These are phyloP conservation scores for Horisme vitalbata DNA, from an alignment of 2,888 invertebrate genomes.

Conservation along the genomic window DNA sequence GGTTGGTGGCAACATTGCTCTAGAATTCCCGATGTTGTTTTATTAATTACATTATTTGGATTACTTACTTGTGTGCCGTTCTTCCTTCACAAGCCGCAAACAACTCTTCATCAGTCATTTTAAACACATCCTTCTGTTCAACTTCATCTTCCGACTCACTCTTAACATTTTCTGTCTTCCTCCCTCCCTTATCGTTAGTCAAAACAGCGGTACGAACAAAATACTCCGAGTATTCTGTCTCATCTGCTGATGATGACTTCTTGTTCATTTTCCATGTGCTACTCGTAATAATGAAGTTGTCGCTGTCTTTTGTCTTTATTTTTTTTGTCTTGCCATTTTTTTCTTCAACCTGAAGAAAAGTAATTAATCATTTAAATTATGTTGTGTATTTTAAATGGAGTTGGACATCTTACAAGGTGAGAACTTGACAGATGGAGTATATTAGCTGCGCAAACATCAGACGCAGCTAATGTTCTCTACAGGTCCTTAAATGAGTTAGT, in stretches of 20 bases:
- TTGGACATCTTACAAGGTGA: too few relatives aligned
- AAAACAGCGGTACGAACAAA: constrained; percentile 68
- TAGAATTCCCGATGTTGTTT: too few relatives aligned
- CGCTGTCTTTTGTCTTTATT: constrained; percentile 60
- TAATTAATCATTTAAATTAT: too few relatives aligned
- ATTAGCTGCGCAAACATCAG: too few relatives aligned
- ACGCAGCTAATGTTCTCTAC: too few relatives aligned
- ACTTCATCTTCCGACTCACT: constrained; percentile 53
- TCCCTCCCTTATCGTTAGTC: constrained; percentile 49
- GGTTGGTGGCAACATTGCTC: too few relatives aligned
- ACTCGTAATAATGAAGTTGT: constrained; percentile 64
- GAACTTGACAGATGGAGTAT: too few relatives aligned
- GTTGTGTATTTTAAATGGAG: too few relatives aligned
- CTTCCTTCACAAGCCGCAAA: constrained; percentile 91
- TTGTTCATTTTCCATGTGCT: constrained; percentile 66
- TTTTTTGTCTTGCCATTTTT: constrained; percentile 70
- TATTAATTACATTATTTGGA: too few relatives aligned
- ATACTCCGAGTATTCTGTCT: constrained; percentile 59
- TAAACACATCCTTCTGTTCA: constrained; percentile 49
- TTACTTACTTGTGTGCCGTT: constrained; percentile 90
- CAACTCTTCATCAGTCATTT: constrained; percentile 89
- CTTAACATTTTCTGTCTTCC: constrained; percentile 49
- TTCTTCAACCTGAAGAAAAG: constrained; percentile 54
- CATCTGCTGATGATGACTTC: constrained; percentile 42
- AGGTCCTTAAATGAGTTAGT: too few relatives aligned